Conservation (phyloP, 2,888 invertebrate species). For the Nycteola revayana region DNA sequence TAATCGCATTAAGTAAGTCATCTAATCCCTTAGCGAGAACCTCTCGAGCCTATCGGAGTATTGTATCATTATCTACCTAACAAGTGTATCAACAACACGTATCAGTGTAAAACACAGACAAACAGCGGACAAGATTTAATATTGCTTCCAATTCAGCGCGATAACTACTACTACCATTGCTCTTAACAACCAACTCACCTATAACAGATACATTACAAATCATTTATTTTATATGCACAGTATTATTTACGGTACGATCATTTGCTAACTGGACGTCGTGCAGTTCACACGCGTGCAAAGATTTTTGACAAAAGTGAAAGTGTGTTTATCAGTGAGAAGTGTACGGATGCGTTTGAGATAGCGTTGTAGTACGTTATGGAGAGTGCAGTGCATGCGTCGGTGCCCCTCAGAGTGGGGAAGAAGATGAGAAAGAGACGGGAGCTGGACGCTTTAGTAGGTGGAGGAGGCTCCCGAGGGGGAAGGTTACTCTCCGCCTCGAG, state of each 20-base stretch:
- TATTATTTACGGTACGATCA: constrained; percentile 44
- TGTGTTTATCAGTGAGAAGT: constrained; percentile 29
- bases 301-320: constrained; percentile 39
- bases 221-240: constrained; percentile 36
- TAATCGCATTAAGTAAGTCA: too few species aligned
- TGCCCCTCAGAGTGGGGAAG: constrained; percentile 85
- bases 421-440: constrained; percentile 90
- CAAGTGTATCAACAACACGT: not conserved
- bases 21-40: too few species aligned
- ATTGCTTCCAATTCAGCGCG: constrained; percentile 7
- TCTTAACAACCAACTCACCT: constrained; percentile 27
- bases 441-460: constrained; percentile 86
- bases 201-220: constrained; percentile 23
- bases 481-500: constrained; percentile 84
- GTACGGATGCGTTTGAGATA: constrained; percentile 70
- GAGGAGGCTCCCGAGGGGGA: constrained; percentile 72
- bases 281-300: constrained; percentile 45
- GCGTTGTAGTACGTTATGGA: constrained; percentile 62
- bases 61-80: not conserved
- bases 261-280: constrained; percentile 47
- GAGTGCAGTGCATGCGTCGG: constrained; percentile 82
- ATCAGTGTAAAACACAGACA: constrained; percentile 18
- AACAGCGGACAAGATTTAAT: constrained; percentile 23
- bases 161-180: constrained; percentile 8
- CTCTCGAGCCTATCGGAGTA: too few species aligned